Percentiles rank a stretch among this genome's conserved stretches.
phyloP scores from a whole-genome alignment of 2,797 vertebrate species.

The Hypotaenidia okinawae region DNA sequence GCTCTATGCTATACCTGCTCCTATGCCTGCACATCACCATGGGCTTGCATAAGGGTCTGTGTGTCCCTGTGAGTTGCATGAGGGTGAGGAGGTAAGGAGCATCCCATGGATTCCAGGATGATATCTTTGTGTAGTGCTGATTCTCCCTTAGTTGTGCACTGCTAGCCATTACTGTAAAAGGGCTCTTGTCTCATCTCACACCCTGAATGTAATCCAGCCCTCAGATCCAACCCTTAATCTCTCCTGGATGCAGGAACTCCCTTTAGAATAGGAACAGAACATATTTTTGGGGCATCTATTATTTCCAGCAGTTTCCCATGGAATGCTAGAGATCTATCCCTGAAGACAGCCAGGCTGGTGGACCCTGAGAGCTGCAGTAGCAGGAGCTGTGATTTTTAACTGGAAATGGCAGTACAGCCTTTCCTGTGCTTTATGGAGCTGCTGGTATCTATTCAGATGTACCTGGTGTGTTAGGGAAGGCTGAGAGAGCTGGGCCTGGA shows the following conservation, averaged over 20 bases:
- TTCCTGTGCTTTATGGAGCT: not conserved
- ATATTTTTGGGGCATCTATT: not conserved
- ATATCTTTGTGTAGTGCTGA: not conserved
- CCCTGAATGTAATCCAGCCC: not conserved
- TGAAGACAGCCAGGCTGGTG: not conserved
- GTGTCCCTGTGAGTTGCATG: not conserved
- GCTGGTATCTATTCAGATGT: not conserved
- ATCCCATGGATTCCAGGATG: not conserved
- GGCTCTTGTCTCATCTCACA: not conserved
- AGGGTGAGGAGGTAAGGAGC: no score
- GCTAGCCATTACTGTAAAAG: fast-evolving
- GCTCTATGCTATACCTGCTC: no score
- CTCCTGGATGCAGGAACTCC: not conserved
- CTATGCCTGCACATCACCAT: not conserved
- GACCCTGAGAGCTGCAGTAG: not conserved
- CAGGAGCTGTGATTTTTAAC: not conserved
- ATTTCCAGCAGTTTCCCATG: not conserved
- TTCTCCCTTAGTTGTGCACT: not conserved
- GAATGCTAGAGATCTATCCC: not conserved
- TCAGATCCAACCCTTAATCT: not conserved
- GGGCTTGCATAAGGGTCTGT: not conserved
- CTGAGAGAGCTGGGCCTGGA: not conserved
- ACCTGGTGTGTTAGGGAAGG: no score
- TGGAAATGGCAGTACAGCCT: not conserved
- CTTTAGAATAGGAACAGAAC: not conserved